Base-by-base conservation (phyloP, 2,113 vertebrate species). In the human region DNA sequence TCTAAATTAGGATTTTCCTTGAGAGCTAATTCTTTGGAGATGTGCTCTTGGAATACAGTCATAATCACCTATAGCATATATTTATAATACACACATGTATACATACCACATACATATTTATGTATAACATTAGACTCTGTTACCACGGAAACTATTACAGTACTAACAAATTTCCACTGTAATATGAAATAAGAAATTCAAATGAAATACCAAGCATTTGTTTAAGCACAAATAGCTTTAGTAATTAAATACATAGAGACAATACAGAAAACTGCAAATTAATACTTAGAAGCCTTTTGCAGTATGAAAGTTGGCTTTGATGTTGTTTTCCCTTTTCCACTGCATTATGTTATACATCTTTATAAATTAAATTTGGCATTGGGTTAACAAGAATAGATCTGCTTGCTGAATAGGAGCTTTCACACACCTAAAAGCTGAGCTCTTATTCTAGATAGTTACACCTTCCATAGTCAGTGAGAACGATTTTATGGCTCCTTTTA, bases 201-300 rank as follows among this genome's bases (percentile, higher is more conserved):
- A 97, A 96, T 96, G 97, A 96, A 96, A 97, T 79, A 91, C 76
- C 90, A 97, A 96, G 81, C 84, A 82, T 93, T 98, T 96, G 84
- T 97, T 97, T 97, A 98, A 98, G 95, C 55, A 79, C 94, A 96
- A 97, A 97, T 95, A 96, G 93, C 88, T 40, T 95, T 96, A 96
- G 95, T 96, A 97, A 97, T 97, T 97, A 97, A 97, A 96, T 96
- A 96, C 43, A 96, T 20, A 57, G 55, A 97, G 80, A 96, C 90
- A 97, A 96, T 90, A 86, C 85, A 76, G 93, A 95, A 96, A 92
- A 93, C 88, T 88, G 86, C 78, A 97, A 93, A 97, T 95, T 95
- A 96, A 93, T 97, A 94, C 95, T 96, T 97, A 96, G 96, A 96
- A 97, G 85, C 7, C 90, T 88, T 96, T 97, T 96, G 83, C 86